Conservation (phyloP, 1,140 invertebrate genomes). For the Lutraria rhynchaena region DNA sequence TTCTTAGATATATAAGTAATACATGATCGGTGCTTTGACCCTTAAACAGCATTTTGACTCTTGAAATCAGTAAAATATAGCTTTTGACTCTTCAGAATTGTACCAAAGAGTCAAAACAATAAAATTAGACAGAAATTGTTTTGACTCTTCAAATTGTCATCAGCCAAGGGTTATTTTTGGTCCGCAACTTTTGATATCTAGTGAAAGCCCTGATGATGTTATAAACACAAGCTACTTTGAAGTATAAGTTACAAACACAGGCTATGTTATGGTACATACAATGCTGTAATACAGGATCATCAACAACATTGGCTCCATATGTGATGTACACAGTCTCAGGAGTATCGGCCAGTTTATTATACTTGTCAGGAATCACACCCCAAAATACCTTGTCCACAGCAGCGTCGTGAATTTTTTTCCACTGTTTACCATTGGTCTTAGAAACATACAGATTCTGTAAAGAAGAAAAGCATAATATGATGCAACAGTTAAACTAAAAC, state of each 20-base stretch:
- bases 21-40: no score
- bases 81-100: no score
- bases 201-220: no score
- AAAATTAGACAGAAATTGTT: no score
- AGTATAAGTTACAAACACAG: neutral
- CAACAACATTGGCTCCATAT: conserved; percentile 2
- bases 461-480: neutral
- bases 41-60: no score
- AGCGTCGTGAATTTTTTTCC: conserved; percentile 55
- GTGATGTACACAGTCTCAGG: conserved; percentile 29
- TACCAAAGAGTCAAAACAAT: no score
- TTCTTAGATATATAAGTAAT: no score
- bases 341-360: neutral
- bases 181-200: no score
- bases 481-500: neutral
- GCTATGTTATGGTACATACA: conserved; percentile 28
- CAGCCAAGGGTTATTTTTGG: no score
- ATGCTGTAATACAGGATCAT: conserved; percentile 23
- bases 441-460: conserved; percentile 66
- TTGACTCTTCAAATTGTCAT: no score
- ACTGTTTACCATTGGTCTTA: conserved; percentile 62
- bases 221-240: neutral
- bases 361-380: neutral
- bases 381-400: conserved; percentile 11
- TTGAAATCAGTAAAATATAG: no score